Evolutionary conservation across 2,113 vertebrate genomes (phyloP).

Genomic region (Anarrhichthys ocellatus): DNA sequence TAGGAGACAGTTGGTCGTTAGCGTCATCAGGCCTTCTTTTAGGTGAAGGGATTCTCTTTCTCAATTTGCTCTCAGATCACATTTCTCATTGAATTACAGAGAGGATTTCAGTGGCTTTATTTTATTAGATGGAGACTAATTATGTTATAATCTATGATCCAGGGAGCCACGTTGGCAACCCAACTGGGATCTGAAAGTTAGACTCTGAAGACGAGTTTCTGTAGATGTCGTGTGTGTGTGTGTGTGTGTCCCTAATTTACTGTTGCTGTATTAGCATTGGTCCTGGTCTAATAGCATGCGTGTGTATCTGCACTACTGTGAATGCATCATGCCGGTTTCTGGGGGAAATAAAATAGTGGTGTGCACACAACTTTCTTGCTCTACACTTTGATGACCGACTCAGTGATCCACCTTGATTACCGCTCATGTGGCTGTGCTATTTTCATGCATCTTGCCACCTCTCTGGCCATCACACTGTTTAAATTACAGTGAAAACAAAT

Average conservation of each 20-base stretch:
- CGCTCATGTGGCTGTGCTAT: background rate
- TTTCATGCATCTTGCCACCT: background rate
- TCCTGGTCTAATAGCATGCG: background rate
- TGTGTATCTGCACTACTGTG: background rate
- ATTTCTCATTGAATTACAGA: slow-evolving; percentile 53
- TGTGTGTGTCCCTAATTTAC: background rate
- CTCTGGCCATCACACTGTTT: background rate
- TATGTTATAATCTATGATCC: slow-evolving; percentile 45
- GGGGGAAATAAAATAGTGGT: background rate
- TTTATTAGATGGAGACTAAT: slow-evolving; percentile 59
- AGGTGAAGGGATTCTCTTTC: slow-evolving; percentile 34
- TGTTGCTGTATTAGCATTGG: background rate
- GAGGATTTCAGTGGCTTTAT: slow-evolving; percentile 49
- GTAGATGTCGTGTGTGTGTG: background rate
- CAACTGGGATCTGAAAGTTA: slow-evolving; percentile 36
- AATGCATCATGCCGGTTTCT: background rate
- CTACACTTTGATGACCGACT: background rate
- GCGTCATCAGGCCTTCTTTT: slow-evolving; percentile 15
- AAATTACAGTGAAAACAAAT: background rate
- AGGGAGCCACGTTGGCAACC: slow-evolving; percentile 5
- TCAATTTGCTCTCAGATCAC: slow-evolving; percentile 15
- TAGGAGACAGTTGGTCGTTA: background rate
- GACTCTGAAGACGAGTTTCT: slow-evolving; percentile 8
- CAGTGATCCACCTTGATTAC: background rate
- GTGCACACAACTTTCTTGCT: background rate